phyloP scores from a whole-genome alignment of 64 coral and sea anemone species.

The Montipora sp. region DNA sequence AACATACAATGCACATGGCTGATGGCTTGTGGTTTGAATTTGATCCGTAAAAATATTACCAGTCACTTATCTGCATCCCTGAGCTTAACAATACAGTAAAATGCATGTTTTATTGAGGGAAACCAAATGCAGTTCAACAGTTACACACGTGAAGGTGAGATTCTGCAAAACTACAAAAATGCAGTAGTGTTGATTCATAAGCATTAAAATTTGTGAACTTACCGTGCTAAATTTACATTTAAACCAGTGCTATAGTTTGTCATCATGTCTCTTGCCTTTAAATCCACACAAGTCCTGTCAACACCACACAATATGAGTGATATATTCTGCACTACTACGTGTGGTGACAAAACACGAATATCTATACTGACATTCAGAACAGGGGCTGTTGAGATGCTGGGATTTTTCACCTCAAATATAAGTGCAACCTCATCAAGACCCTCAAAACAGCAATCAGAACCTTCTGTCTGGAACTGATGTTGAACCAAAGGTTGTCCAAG shows the following conservation, averaged over 20 bases:
- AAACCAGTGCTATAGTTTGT: slow-evolving; percentile 18
- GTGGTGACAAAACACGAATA: neutral
- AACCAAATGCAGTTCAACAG: too few species aligned
- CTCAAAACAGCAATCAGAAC: slow-evolving; percentile 50
- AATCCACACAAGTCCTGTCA: neutral
- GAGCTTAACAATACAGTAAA: too few species aligned
- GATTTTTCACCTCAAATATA: slow-evolving; percentile 66
- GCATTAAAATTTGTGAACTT: neutral
- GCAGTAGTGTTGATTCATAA: too few species aligned
- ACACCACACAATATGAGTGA: slow-evolving; percentile 26
- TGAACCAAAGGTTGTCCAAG: slow-evolving; percentile 70
- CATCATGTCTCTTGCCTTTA: slow-evolving; percentile 12
- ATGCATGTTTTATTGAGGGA: too few species aligned
- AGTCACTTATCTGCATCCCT: too few species aligned
- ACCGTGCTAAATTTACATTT: neutral
- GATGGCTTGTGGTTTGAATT: too few species aligned
- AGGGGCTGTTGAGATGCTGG: slow-evolving; percentile 43
- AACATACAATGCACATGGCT: too few species aligned
- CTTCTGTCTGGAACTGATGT: slow-evolving; percentile 1
- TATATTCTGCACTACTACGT: neutral
- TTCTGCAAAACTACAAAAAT: too few species aligned
- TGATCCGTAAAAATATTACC: too few species aligned
- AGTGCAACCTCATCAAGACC: slow-evolving; percentile 38
- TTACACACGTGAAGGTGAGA: too few species aligned
- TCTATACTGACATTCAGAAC: slow-evolving; percentile 46